These are phyloP conservation scores for Bombus waltoni DNA, from an alignment of 1,140 invertebrate genomes.

Conservation along the genomic window DNA sequence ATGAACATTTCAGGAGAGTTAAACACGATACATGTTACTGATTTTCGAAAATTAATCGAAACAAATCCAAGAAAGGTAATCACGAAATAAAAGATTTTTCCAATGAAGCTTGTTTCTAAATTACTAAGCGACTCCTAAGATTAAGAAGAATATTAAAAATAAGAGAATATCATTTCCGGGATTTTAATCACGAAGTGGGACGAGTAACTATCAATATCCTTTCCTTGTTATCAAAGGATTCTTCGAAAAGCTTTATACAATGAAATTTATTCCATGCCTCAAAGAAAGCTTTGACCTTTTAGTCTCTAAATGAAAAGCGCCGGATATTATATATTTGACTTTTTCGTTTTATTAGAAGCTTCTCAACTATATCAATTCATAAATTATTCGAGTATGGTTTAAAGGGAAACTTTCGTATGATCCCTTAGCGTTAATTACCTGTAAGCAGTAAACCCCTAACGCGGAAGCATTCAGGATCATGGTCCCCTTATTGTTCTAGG, in stretches of 20 bases:
- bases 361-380: neutral
- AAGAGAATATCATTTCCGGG: neutral
- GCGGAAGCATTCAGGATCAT: neutral
- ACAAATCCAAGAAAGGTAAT: no score
- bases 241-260: neutral
- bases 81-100: no score
- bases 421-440: neutral
- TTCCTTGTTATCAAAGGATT: neutral
- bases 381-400: no score
- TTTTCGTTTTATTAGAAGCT: neutral
- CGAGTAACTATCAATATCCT: neutral
- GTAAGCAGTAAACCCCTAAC: neutral
- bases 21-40: no score
- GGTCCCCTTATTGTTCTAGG: neutral
- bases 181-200: neutral
- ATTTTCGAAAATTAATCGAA: no score
- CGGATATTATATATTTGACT: no score
- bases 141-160: neutral
- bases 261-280: neutral
- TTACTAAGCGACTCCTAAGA: no score
- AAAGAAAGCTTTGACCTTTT: neutral
- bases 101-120: no score
- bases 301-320: neutral
- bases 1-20: no score
- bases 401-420: neutral